Evolutionary conservation across 2,797 vertebrate genomes (phyloP).

Genomic region (Notamacropus eugenii): DNA sequence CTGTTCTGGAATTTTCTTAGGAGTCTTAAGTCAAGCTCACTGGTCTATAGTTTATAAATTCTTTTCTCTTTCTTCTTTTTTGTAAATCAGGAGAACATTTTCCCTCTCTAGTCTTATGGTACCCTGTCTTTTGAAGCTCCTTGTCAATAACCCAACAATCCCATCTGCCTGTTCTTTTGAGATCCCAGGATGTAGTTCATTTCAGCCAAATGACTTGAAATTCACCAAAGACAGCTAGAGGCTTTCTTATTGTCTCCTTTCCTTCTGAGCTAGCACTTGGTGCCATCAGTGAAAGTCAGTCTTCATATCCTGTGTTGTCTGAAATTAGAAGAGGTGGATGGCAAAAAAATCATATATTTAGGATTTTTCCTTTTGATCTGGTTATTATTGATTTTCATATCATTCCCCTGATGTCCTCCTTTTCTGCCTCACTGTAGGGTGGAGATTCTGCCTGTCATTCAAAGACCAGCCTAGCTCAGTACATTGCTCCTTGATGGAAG

Average conservation of each 20-base stretch:
- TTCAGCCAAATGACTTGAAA: neutral
- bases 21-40: neutral
- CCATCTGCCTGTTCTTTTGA: neutral
- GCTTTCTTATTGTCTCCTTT: neutral
- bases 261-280: neutral
- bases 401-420: neutral
- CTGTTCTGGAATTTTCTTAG: neutral
- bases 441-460: neutral
- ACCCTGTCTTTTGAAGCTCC: neutral
- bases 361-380: neutral
- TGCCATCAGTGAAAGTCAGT: neutral
- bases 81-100: neutral
- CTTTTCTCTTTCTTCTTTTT: neutral
- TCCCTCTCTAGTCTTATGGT: neutral
- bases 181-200: neutral
- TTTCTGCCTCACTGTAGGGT: neutral
- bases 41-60: neutral
- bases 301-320: neutral
- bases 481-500: neutral
- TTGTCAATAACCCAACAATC: neutral
- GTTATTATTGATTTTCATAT: neutral
- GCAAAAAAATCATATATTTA: neutral
- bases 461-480: neutral
- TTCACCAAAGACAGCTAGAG: neutral
- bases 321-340: neutral